phyloP scores from a whole-genome alignment of 2,113 vertebrate genomes.

The Meriones unguiculatus region DNA sequence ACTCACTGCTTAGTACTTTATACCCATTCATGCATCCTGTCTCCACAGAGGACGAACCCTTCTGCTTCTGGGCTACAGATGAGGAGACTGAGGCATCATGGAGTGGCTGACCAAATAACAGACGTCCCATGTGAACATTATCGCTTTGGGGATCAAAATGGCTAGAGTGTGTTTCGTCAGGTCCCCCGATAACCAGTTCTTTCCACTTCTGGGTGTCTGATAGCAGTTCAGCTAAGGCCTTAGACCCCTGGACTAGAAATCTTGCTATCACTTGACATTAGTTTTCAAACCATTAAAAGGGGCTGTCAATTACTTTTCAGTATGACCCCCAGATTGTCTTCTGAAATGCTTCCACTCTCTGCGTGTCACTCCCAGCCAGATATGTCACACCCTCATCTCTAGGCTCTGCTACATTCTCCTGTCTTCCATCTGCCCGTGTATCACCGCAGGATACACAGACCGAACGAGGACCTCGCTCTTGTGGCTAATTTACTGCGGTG shows the following conservation, averaged over 20 bases:
- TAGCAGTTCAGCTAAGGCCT: neutral
- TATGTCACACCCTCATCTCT: neutral
- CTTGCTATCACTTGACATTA: neutral
- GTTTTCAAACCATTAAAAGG: neutral
- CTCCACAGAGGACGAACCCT: neutral
- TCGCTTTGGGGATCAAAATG: neutral
- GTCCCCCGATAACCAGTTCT: neutral
- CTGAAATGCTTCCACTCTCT: neutral
- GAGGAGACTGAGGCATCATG: neutral
- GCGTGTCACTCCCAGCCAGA: neutral
- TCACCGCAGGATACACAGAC: neutral
- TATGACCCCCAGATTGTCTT: neutral
- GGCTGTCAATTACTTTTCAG: neutral
- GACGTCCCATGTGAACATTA: neutral
- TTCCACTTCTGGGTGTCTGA: neutral
- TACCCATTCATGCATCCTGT: too few species aligned
- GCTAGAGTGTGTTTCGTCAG: neutral
- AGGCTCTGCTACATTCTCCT: neutral
- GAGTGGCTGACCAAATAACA: neutral
- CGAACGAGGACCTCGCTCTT: neutral
- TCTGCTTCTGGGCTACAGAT: neutral
- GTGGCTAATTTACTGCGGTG: neutral
- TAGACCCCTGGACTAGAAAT: neutral
- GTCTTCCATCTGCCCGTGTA: neutral
- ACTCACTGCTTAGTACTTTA: neutral